Evolutionary conservation across 2,113 vertebrate genomes (phyloP), one percentile per base, ranked within the genome.

Genomic region (Psephotus haematonotus): DNA sequence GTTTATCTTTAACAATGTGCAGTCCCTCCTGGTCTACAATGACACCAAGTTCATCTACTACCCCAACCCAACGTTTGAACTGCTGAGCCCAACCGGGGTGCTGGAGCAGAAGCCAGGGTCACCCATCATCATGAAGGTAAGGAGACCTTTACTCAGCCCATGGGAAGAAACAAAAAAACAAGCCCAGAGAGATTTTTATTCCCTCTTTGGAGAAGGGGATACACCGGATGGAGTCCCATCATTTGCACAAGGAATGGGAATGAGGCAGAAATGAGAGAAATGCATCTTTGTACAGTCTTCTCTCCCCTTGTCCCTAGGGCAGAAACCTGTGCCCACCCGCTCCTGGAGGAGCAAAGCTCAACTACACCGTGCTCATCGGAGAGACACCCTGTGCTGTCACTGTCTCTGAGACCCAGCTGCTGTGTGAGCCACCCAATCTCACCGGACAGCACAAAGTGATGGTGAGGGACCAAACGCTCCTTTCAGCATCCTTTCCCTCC

Each of bases 1-100:
- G 5, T 99, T 99, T 71, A 98, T 99, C 98, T 99, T 99, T 91
- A 99, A 99, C 98, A 99, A 99, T 11, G 99, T 99, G 46, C 99
- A 99, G 94, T 97, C 99, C 22, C 97, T 99, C 93, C 98, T 99
- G 74, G 97, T 99, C 95, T 99, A 99, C 98, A 99, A 99, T 7
- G 99, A 99, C 98, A 99, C 99, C 95, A 99, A 99, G 97, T 99
- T 99, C 93, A 98, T 99, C 84, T 99, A 99, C 97, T 99, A 99
- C 92, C 99, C 99, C 37, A 99, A 99, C 97, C 99, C 99, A 1
- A 99, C 98, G 15, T 99, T 99, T 14, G 99, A 99, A 35, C 98
- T 99, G 5, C 98, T 99, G 75, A 99, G 99, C 97, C 94, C 98
- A 3, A 98, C 91, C 0, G 99, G 99, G 0, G 92, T 99, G 80